Evolutionary conservation across 2,888 invertebrate genomes (phyloP), one percentile per base, ranked within the genome.

Genomic region (Parnassius apollo): DNA sequence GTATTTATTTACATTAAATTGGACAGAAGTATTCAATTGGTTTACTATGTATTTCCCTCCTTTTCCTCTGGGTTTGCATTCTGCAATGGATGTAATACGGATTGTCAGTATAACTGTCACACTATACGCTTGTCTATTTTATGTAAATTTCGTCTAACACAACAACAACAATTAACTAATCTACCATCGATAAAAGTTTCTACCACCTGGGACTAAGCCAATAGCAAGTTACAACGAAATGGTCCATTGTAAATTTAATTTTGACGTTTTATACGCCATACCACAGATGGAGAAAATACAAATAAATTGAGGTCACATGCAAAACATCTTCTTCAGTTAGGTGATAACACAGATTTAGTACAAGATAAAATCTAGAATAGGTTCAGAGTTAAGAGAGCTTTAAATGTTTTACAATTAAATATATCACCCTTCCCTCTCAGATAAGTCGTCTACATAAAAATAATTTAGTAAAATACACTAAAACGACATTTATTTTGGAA

Each of bases 401-500:
- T 73, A 75, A 66, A 71, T 57, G 74, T 70, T 69, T 71, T 68
- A 68, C 68, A 67, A 66, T 70, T 71, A 70, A 73, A 80, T 80
- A 79, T 80, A 50, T 54, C 71, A 81, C 79, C 82, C 73, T 75
- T 77, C 76, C 77, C 75, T 66, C 74, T 71, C 63, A 76, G 73
- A 68, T 74, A 77, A 73, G 74, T 70, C 71, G 76, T 71, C 85
- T 85, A 86, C 79, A 76, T 77, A 78, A 63, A 42, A 73, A 80
- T 53, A 35, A 59, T 53, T 69, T 67, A 75, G 69, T 71, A 77
- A 81, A 76, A 84, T 81, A 84, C 80, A 83, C 80, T 85, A 81
- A 35, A 80, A 85, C 74, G 85, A 87, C 91, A 91, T 91, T 91
- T 91, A 91, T 91, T 91, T 91, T 91, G 91, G 91, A 91, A 91